Conservation (phyloP, 2,888 invertebrate species). For the Junonia oenone region DNA sequence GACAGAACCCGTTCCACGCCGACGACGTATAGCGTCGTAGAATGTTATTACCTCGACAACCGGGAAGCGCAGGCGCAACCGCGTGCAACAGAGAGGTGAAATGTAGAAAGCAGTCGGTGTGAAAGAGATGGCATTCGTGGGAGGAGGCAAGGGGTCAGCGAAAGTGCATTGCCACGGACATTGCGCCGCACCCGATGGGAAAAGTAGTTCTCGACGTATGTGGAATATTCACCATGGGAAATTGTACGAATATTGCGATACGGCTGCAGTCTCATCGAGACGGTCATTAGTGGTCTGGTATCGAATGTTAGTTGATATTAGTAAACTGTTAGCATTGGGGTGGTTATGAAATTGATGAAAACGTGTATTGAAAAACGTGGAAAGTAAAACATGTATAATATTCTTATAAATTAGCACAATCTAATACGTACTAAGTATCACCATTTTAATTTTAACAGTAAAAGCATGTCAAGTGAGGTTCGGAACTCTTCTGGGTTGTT, state of each 20-base stretch:
- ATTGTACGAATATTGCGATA: constrained; percentile 32
- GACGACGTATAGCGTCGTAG: constrained; percentile 74
- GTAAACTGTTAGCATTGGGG: background rate
- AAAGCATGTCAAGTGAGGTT: constrained; percentile 74
- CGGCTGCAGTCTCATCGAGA: constrained; percentile 9
- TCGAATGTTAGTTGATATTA: constrained; percentile 31
- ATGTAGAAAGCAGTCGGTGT: constrained; percentile 54
- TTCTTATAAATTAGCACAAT: background rate
- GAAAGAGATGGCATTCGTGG: constrained; percentile 61
- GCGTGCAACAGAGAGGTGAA: constrained; percentile 50
- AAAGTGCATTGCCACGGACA: constrained; percentile 78
- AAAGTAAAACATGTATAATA: too few species aligned
- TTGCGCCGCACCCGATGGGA: constrained; percentile 70
- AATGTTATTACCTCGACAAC: constrained; percentile 65
- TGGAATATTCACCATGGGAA: constrained; percentile 57
- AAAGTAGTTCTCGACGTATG: constrained; percentile 59
- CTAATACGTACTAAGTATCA: background rate
- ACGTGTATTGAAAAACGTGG: too few species aligned
- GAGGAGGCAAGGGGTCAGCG: constrained; percentile 76
- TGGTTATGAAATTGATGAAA: too few species aligned
- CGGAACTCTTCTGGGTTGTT: constrained; percentile 61
- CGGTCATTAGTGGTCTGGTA: constrained; percentile 1
- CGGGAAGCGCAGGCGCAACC: constrained; percentile 72
- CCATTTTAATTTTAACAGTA: constrained; percentile 68
- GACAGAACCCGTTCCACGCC: constrained; percentile 77